Evolutionary conservation across 2,113 vertebrate species (phyloP), one percentile per base, ranked within the genome.

Genomic region (Catharus bicknelli): DNA sequence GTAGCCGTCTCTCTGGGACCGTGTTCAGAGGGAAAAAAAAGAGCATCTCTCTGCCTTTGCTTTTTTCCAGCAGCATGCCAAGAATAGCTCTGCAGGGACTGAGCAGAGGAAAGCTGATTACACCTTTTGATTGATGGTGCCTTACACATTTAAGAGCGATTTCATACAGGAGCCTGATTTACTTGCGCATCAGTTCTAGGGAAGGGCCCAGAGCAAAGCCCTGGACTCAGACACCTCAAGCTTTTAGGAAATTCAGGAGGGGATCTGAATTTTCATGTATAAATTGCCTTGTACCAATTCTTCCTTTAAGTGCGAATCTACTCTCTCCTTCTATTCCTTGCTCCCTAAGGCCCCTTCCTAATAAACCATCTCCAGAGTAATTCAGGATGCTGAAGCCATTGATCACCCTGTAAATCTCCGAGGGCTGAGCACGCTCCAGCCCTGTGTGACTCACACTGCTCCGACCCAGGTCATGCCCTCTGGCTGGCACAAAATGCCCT

Each of bases 341-440:
- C 75, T 97, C 97, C 96, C 96, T 94, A 90, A 95, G 95, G 94
- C 95, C 75, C 55, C 80, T 92, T 96, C 90, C 92, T 96, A 96
- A 95, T 95, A 96, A 96, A 96, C 83, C 25, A 25, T 96, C 95
- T 97, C 95, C 89, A 45, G 96, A 97, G 97, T 96, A 95, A 97
- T 95, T 97, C 86, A 64, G 93, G 95, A 90, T 97, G 96, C 93
- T 93, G 94, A 96, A 95, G 85, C 88, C 94, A 93, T 90, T 81
- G 91, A 97, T 96, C 91, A 90, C 61, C 34, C 51, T 64, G 91
- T 95, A 97, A 95, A 97, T 94, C 90, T 96, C 88, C 73, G 74
- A 63, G 29, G 92, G 84, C 66, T 96, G 95, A 96, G 90, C 91
- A 93, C 1, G 11, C 62, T 96, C 77, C 91, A 61, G 47, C 84